A percentile compares a stretch with the other conserved stretches of the same genome.
Conservation (phyloP, 92 coral and sea anemone genomes). For the Palythoa caribaeorum region DNA sequence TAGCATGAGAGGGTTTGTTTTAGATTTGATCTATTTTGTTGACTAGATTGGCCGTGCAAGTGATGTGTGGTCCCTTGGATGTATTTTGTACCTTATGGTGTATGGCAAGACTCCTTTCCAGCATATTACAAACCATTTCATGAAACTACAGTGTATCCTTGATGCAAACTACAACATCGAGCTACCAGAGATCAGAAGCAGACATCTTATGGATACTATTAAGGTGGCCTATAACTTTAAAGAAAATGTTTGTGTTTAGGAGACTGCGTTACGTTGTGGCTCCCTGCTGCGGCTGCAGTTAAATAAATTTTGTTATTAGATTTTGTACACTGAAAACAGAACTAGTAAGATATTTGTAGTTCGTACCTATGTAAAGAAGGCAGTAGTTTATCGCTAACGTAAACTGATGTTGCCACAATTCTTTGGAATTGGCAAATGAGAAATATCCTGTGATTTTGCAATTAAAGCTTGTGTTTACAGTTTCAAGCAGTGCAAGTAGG, state of each 20-base stretch:
- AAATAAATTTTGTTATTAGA: no score
- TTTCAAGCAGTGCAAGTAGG: no score
- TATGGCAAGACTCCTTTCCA: slow-evolving; percentile 98
- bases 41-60: slow-evolving; percentile 95
- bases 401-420: no score
- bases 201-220: slow-evolving; percentile 85
- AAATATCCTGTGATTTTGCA: no score
- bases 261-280: background rate
- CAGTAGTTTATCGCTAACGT: no score
- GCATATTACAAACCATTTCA: slow-evolving; percentile 90
- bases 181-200: slow-evolving; percentile 81
- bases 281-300: no score
- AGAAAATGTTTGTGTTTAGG: background rate
- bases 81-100: slow-evolving; percentile 95
- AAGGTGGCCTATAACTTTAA: slow-evolving; percentile 62
- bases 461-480: no score
- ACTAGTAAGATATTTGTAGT: no score
- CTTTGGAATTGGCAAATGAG: no score
- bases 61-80: slow-evolving; percentile 98
- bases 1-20: background rate
- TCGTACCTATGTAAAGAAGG: no score
- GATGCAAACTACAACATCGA: slow-evolving; percentile 90
- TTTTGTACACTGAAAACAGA: no score
- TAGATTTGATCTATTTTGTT: background rate
- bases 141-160: slow-evolving; percentile 89